Evolutionary conservation across 1,140 invertebrate genomes (phyloP).

Genomic region (Ceratina australensis): DNA sequence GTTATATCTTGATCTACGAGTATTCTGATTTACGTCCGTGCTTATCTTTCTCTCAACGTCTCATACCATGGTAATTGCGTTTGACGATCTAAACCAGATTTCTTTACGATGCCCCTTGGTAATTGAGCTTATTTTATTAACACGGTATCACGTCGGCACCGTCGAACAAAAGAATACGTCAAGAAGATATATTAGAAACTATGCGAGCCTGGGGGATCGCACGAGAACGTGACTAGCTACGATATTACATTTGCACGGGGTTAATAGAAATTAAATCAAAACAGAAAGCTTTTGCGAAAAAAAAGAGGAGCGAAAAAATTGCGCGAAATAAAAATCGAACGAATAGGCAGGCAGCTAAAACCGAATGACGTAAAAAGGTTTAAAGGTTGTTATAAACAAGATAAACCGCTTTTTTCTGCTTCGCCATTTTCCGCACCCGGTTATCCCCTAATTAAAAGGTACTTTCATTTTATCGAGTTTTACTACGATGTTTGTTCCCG

Average conservation of each 20-base stretch:
- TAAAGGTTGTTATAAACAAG: slow-evolving; percentile 1
- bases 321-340: background rate
- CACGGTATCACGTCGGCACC: background rate
- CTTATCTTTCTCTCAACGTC: background rate
- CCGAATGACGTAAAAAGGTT: slow-evolving; percentile 22
- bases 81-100: slow-evolving; percentile 19
- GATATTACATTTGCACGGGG: background rate
- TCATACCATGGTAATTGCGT: background rate
- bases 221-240: background rate
- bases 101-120: background rate
- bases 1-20: slow-evolving; percentile 7
- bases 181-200: slow-evolving; percentile 27
- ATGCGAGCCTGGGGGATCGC: background rate
- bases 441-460: slow-evolving; percentile 29
- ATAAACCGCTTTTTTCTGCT: slow-evolving; percentile 7
- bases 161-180: slow-evolving; percentile 7
- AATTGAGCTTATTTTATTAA: slow-evolving; percentile 32
- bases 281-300: background rate
- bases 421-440: background rate
- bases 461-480: slow-evolving; percentile 35
- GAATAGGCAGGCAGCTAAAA: background rate
- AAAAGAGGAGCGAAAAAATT: background rate
- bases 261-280: background rate
- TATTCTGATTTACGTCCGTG: slow-evolving; percentile 5
- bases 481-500: slow-evolving; percentile 33